phyloP scores from a whole-genome alignment of 2,888 invertebrate species.

The Schizaphis graminum region DNA sequence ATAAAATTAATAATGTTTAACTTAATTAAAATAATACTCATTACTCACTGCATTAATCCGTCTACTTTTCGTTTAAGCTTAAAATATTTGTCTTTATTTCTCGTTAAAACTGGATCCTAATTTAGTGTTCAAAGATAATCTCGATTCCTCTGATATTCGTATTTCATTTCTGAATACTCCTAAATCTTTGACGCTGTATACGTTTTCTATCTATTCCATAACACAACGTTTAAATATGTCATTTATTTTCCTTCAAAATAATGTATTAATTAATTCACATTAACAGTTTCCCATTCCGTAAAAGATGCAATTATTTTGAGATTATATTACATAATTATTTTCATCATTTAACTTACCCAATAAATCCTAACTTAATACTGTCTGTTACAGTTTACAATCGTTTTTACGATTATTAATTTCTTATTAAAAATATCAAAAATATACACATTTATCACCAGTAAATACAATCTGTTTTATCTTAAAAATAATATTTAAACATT shows the following conservation, averaged over 20 bases:
- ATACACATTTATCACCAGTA: neutral
- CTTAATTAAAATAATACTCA: neutral
- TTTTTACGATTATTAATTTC: neutral
- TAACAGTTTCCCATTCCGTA: neutral
- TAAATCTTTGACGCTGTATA: neutral
- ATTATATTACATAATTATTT: neutral
- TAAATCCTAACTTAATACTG: neutral
- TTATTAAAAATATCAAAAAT: neutral
- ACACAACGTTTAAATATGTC: neutral
- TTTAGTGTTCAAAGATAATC: neutral
- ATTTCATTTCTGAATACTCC: neutral
- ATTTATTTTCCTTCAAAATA: neutral
- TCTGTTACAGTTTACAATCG: neutral
- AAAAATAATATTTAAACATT: neutral
- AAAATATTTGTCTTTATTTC: neutral
- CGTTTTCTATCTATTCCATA: neutral
- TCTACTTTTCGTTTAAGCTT: neutral
- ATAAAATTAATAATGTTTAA: neutral
- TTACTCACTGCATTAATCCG: neutral
- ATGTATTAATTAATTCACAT: neutral
- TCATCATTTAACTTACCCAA: neutral
- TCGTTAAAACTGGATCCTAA: conserved; percentile 20
- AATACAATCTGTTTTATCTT: neutral
- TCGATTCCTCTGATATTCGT: neutral
- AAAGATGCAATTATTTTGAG: neutral